These are phyloP conservation scores for Laodelphax striatellus DNA, from an alignment of 1,140 invertebrate genomes.

Conservation along the genomic window DNA sequence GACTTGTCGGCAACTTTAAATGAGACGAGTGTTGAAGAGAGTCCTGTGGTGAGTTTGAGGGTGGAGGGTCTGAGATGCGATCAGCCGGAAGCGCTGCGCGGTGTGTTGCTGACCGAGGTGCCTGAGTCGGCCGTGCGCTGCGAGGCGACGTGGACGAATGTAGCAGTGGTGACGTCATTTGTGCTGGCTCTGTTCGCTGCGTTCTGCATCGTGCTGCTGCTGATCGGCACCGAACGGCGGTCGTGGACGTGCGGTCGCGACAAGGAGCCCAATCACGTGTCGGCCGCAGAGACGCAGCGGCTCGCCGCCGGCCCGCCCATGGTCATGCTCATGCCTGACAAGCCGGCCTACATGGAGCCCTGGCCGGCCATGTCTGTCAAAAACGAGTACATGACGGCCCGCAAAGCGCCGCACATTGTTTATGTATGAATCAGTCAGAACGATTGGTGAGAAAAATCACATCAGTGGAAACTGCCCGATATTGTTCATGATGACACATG, in stretches of 20 bases:
- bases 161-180: slow-evolving; percentile 40
- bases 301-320: slow-evolving; percentile 28
- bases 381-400: slow-evolving; percentile 38
- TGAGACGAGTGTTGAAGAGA: neutral
- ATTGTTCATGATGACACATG: no score
- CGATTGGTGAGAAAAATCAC: no score
- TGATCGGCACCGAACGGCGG: slow-evolving; percentile 41
- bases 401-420: slow-evolving; percentile 46
- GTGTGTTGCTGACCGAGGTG: slow-evolving; percentile 36
- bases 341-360: slow-evolving; percentile 40
- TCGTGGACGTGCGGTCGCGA: slow-evolving; percentile 30
- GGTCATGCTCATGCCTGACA: slow-evolving; percentile 19
- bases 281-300: slow-evolving; percentile 31
- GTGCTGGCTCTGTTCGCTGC: slow-evolving; percentile 34
- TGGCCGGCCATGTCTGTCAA: slow-evolving; percentile 44
- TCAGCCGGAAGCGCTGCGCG: slow-evolving; percentile 37
- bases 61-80: slow-evolving; percentile 36
- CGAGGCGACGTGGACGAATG: slow-evolving; percentile 44
- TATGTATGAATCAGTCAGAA: slow-evolving; percentile 36
- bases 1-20: neutral
- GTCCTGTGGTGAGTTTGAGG: slow-evolving; percentile 10
- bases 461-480: no score
- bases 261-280: slow-evolving; percentile 22
- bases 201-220: slow-evolving; percentile 33
- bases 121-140: slow-evolving; percentile 46